Evolutionary conservation across 2,888 invertebrate genomes (phyloP), one percentile per base, ranked within the genome.

Genomic region (Melanargia galathea): DNA sequence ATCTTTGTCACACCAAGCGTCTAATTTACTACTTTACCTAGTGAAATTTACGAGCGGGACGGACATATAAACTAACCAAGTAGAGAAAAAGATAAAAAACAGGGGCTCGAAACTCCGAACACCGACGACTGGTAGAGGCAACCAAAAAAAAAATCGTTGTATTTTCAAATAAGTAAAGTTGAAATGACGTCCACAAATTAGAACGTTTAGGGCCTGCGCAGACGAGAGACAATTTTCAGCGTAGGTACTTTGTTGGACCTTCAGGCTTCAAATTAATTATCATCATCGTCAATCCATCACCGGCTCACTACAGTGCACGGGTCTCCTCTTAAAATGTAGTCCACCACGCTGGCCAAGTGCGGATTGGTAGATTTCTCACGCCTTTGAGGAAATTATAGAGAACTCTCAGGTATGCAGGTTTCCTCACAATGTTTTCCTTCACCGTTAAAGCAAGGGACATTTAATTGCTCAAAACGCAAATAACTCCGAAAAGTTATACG

Each of bases 1-100:
- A 48, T 6, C 48, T 24, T 45, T 45, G 11, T 45, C 45, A 24
- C 48, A 22, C 48, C n/a, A 11, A 48, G n/a, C 48, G 48, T 48
- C 48, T 11, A 48, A 48, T 48, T 48, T 48, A 48, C 48, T 48
- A 48, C 48, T 20, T 26, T 10, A 24, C 13, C n/a, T 7, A 48
- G 24, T 48, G 24, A 13, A 24, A 48, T 48, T 48, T 48, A 48
- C 7, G 48, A 48, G 48, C 13, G 22, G 24, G 48, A 24, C 24
- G 24, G 24, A 22, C 24, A n/a, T 22, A 24, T 20, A n/a, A 24
- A 13, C 24, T 2, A 20, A 2, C 20, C 8, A 6, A 2, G 13
- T n/a, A 24, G 13, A 24, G 24, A 48, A 48, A 22, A 5, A 48
- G 48, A 48, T 48, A 24, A 24, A 22, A 22, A 24, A 16, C 18